These are phyloP conservation scores for Drosophila seguyi DNA, from an alignment of 1,140 invertebrate genomes.

Conservation along the genomic window DNA sequence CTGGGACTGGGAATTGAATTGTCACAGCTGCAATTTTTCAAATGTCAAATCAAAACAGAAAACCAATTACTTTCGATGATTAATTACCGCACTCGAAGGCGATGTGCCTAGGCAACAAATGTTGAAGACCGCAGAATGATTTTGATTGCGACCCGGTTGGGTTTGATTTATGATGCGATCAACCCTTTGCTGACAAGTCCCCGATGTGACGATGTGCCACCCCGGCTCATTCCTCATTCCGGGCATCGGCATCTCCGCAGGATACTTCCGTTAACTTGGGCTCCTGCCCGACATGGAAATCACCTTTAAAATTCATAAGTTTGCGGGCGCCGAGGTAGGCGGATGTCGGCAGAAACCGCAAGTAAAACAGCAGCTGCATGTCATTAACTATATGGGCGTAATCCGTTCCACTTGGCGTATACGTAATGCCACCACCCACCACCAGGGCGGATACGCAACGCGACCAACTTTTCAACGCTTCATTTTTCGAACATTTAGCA, in stretches of 20 bases:
- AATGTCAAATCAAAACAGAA: conserved; percentile 80
- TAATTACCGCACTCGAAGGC: conserved; percentile 59
- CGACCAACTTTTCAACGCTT: conserved; percentile 73
- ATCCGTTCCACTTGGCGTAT: conserved; percentile 64
- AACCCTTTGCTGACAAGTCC: conserved; percentile 63
- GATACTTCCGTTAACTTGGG: conserved; percentile 14
- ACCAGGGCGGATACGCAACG: conserved; percentile 66
- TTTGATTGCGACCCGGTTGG: conserved; percentile 64
- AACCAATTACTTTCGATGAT: conserved; percentile 80
- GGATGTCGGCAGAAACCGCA: conserved; percentile 35
- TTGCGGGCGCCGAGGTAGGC: conserved; percentile 21
- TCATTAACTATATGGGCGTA: conserved; percentile 76
- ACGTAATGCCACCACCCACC: conserved; percentile 41
- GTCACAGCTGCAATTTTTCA: conserved; percentile 82
- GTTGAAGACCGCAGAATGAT: conserved; percentile 77
- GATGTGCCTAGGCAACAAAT: conserved; percentile 43
- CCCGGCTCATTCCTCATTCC: neutral
- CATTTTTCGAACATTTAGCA: conserved; percentile 76
- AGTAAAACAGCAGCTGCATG: conserved; percentile 74
- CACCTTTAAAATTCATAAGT: conserved; percentile 84
- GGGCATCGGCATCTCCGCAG: neutral
- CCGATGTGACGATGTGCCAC: conserved; percentile 23
- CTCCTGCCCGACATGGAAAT: conserved; percentile 58
- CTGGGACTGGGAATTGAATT: conserved; percentile 51
- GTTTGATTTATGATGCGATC: conserved; percentile 70